phyloP scores from a whole-genome alignment of 2,113 vertebrate genomes.

The Tricholaema leucomelas region DNA sequence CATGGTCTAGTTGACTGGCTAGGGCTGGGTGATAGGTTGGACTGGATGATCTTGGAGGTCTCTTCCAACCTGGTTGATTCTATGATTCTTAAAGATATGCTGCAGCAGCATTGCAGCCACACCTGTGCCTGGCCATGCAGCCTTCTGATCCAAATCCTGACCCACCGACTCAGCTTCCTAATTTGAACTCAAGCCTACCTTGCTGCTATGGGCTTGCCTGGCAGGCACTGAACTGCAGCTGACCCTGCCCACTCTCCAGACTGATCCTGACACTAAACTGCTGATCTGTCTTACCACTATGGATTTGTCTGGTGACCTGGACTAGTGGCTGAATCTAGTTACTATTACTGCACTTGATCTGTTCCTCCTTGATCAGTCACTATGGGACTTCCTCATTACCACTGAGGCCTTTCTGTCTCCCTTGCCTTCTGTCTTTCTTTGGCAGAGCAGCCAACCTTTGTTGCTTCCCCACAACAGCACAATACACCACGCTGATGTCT shows the following conservation, averaged over 20 bases:
- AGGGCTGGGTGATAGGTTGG: too few relatives aligned
- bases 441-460: background rate
- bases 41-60: too few relatives aligned
- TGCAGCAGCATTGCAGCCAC: background rate
- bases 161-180: background rate
- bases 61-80: too few relatives aligned
- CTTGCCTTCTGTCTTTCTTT: background rate
- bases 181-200: background rate
- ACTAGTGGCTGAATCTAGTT: background rate
- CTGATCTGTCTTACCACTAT: background rate
- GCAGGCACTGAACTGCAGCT: background rate
- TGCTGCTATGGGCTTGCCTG: background rate
- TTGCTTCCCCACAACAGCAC: background rate
- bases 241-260: background rate
- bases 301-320: background rate
- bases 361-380: background rate
- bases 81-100: too few relatives aligned
- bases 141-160: background rate
- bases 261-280: background rate
- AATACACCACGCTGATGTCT: background rate
- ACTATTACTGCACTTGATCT: background rate
- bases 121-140: rapidly evolving
- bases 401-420: background rate
- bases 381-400: background rate
- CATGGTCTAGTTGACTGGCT: too few relatives aligned